Base-by-base conservation (phyloP, 92 coral and sea anemone species). In the Ricordea florida region DNA sequence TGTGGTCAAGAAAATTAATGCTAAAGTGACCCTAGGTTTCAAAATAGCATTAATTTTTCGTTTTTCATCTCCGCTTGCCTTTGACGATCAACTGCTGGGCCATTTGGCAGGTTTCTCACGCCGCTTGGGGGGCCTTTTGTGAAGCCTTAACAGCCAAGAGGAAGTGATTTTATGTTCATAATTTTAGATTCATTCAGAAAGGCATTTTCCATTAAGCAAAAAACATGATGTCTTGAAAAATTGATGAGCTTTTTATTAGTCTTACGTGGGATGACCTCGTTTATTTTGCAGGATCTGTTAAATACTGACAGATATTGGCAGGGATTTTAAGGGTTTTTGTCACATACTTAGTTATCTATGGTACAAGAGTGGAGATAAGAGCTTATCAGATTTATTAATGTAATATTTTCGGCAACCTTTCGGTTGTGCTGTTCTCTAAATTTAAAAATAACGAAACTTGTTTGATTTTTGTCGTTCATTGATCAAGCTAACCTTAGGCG, bases 1-100 rank as follows among this genome's bases (percentile, higher is more conserved):
- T 74, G 78, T 47, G 88, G 65, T 82, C 65, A 82, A 45, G 66
- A 82, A 82, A 82, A 82, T 82, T 82, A 74, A 69, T 72, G 32
- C 28, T 70, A 82, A 82, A 73, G 73, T 73, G 82, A 45, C 70
- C 66, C 82, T 60, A 74, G 82, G 83, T 66, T 82, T 64, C 88
- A 64, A 82, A 81, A 74, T 82, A 75, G 77, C 20, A 53, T 53
- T 53, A 70, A 37, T 70, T 70, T 37, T 30, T 21, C 36, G 17
- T 32, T 70, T 70, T 57, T 70, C 61, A 70, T 70, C 77, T 53
- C 66, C 77, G 64, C 27, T 70, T 55, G 34, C 66, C 56, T 70
- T 70, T 70, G 41, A 52, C 20, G 77, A 31, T 37, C 77, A 55
- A 70, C 77, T 65, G 66, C 77, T 70, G 65, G 36, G 77, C 35